Evolutionary conservation across 2,888 invertebrate species (phyloP).

Genomic region (Myopa tessellatipennis): DNA sequence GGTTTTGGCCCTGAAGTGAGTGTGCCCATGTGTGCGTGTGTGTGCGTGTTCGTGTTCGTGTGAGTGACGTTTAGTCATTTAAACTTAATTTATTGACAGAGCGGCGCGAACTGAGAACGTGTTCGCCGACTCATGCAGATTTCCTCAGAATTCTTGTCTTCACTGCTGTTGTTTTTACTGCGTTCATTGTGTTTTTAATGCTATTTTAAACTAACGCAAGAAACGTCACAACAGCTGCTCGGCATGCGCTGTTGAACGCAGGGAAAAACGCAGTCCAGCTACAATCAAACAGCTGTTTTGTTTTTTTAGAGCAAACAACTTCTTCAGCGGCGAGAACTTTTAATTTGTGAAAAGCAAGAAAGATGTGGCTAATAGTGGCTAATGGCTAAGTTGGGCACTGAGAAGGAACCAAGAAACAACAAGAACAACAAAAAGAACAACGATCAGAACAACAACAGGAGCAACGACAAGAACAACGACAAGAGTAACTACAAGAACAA

Average conservation of each 20-base stretch:
- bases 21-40: constrained; percentile 40
- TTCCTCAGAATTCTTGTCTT: background rate
- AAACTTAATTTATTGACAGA: constrained; percentile 18
- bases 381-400: too few relatives aligned
- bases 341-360: too few relatives aligned
- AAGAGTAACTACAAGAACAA: constrained; percentile 3
- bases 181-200: too few relatives aligned
- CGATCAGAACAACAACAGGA: background rate
- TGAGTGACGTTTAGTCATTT: constrained; percentile 6
- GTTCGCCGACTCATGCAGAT: constrained; percentile 31
- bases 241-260: background rate
- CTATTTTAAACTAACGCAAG: background rate
- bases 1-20: constrained; percentile 13
- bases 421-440: background rate
- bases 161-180: too few relatives aligned
- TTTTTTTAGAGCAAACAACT: background rate
- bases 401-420: background rate
- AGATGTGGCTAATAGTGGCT: too few relatives aligned
- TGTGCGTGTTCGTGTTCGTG: constrained; percentile 35
- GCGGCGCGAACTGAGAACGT: constrained; percentile 6
- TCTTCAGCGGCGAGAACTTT: too few relatives aligned
- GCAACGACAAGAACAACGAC: background rate
- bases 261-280: constrained; percentile 14
- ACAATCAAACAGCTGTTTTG: background rate
- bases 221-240: background rate